Base-by-base conservation (phyloP, 2,113 vertebrate genomes). In the Rhinogobius similis region DNA sequence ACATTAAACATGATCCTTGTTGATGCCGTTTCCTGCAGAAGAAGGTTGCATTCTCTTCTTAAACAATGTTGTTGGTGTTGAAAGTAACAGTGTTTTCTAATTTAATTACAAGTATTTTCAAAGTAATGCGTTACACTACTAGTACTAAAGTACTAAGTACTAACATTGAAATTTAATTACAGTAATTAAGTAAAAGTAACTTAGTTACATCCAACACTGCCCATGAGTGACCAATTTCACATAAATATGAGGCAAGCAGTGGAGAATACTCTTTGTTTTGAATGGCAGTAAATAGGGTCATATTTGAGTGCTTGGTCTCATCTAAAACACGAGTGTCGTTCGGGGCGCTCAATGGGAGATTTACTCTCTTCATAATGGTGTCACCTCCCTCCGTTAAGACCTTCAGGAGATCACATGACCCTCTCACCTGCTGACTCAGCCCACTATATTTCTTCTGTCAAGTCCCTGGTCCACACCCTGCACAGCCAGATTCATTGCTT, bases 371-470 rank as follows among this genome's bases (percentile, higher is more conserved):
- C 58, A 59, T 61, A 61, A 61, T 38, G 58, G 10, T 10, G 58
- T n/a, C 58, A 20, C 29, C 29, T 38, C 58, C 29, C 32, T n/a
- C 58, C 21, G 55, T 58, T 58, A 9, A 14, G 24, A 29, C 26
- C 55, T 29, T 27, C 55, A 58, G 55, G 26, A 58, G 5, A 29
- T 58, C 55, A 58, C 26, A 18, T 58, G 55, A 58, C 55, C 58
- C 18, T n/a, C 29, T 36, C 58, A 61, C 58, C 58, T 36, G 29
- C 58, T 38, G 58, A 61, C 58, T 61, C 58, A 61, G 58, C 58
- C 8, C 9, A 6, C 58, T 63, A 3, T 43, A 43, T 63, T 63
- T 63, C 62, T 63, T 63, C 36, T 43, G 24, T 39, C 38, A 43
- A 23, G 36, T 11, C 20, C 58, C 58, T 21, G 58, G 58, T 61